phyloP scores from a whole-genome alignment of 2,797 vertebrate species.

The Spea hammondii region DNA sequence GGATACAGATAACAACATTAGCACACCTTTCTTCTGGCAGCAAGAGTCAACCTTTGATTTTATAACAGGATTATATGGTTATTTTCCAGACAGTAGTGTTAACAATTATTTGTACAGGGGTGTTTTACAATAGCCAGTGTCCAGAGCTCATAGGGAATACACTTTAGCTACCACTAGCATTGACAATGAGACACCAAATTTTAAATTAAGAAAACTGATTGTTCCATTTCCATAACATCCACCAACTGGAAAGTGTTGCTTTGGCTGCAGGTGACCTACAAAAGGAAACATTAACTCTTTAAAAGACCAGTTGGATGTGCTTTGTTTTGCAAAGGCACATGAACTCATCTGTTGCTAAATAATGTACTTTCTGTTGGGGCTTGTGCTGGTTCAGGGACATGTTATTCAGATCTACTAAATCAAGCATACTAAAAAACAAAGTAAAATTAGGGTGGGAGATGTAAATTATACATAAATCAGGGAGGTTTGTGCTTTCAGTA shows the following conservation, averaged over 20 bases:
- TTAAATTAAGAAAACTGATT: neutral
- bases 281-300: neutral
- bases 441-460: conserved; percentile 24
- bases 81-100: neutral
- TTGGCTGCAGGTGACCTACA: neutral
- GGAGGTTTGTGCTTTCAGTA: conserved; percentile 45
- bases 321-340: neutral
- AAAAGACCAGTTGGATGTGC: neutral
- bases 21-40: neutral
- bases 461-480: conserved; percentile 35
- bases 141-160: neutral
- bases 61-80: neutral
- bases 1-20: neutral
- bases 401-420: neutral
- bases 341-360: neutral
- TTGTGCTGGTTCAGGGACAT: neutral
- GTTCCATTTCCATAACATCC: neutral
- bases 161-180: neutral
- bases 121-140: neutral
- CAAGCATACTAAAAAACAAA: neutral
- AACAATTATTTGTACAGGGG: neutral
- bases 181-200: neutral
- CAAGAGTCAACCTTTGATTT: neutral
- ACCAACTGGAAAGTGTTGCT: neutral
- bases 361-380: neutral